These are phyloP conservation scores for Prionailurus bengalensis DNA, from an alignment of 2,113 vertebrate genomes.

Conservation along the genomic window DNA sequence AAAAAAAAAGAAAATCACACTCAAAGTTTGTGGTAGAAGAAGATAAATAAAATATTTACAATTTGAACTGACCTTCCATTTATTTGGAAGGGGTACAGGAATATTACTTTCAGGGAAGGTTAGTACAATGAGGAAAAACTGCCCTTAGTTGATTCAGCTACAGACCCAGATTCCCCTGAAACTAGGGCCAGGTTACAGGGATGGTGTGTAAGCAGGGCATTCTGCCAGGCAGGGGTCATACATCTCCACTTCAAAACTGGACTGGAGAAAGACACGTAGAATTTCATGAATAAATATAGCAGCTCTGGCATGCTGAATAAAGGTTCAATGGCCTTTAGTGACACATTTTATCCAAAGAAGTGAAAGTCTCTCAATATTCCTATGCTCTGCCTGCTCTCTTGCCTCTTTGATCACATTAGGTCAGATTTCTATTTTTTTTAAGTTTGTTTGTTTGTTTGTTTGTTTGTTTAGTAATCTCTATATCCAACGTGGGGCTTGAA, in stretches of 20 bases:
- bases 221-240: neutral
- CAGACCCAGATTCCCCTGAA: neutral
- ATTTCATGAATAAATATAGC: neutral
- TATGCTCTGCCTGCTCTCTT: neutral
- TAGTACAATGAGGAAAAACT: neutral
- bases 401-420: neutral
- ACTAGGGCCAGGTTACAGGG: neutral
- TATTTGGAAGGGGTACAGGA: neutral
- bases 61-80: neutral
- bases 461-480: neutral
- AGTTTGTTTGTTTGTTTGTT: neutral
- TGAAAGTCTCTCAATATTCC: neutral
- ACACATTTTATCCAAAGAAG: neutral
- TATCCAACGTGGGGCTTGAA: neutral
- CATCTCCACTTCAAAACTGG: neutral
- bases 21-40: neutral
- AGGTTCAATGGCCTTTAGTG: neutral
- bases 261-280: neutral
- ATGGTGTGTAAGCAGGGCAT: neutral
- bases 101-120: neutral
- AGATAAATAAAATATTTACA: neutral
- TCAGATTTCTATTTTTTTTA: neutral
- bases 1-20: neutral
- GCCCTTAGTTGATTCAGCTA: neutral
- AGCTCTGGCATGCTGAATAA: neutral